Evolutionary conservation across 2,797 vertebrate species (phyloP).

Genomic region (Decapterus maruadsi): DNA sequence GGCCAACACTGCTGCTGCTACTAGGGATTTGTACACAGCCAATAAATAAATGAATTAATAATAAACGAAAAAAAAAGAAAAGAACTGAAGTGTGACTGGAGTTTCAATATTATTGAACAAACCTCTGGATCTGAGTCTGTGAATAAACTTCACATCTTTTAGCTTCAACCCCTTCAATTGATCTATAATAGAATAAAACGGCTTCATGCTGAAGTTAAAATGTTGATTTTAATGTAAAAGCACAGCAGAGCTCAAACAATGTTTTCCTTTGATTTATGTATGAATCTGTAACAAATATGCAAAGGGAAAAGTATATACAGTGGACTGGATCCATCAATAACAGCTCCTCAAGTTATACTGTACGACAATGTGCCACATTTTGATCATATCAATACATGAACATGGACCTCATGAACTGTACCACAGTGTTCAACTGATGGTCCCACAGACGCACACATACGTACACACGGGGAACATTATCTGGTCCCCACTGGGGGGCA

Average conservation of each 20-base stretch:
- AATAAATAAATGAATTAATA: constrained; percentile 3
- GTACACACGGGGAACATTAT: not conserved
- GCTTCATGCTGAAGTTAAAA: not conserved
- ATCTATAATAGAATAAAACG: not conserved
- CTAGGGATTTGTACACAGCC: not conserved
- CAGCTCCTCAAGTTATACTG: not conserved
- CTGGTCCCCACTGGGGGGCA: constrained; percentile 91
- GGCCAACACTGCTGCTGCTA: constrained; percentile 8
- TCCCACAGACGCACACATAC: constrained; percentile 5
- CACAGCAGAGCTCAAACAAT: not conserved
- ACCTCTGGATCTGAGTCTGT: not conserved
- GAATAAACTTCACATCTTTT: not conserved
- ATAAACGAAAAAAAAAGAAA: constrained; percentile 2
- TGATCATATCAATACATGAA: not conserved
- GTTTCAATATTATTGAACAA: not conserved
- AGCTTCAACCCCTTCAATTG: not conserved
- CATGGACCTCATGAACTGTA: not conserved
- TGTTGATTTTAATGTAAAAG: not conserved
- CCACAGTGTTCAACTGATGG: constrained; percentile 1
- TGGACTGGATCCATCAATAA: not conserved
- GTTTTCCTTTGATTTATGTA: not conserved
- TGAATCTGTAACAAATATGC: not conserved
- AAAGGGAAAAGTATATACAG: not conserved
- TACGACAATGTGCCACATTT: not conserved
- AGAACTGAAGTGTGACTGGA: not conserved